Conservation (phyloP, 2,113 vertebrate species). For the Tragelaphus strepsiceros region DNA sequence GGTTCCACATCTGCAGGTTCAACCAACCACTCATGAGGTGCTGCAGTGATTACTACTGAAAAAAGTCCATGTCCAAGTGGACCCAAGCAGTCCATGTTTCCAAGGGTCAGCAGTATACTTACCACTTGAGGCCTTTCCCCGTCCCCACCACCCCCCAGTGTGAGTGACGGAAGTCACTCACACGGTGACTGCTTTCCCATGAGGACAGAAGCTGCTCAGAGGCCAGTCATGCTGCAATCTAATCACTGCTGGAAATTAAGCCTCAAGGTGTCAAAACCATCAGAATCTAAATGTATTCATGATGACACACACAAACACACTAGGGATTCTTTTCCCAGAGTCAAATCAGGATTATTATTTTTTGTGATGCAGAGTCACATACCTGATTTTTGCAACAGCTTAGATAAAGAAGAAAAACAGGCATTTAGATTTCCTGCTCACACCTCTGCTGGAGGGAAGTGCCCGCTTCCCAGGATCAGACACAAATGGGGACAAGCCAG, state of each 20-base stretch:
- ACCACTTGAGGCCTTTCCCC: background rate
- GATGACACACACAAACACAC: background rate
- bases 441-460: background rate
- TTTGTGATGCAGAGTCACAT: background rate
- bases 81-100: background rate
- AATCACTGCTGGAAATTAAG: background rate
- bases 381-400: background rate
- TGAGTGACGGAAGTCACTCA: background rate
- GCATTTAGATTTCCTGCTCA: background rate
- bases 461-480: background rate
- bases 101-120: background rate
- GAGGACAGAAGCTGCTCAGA: background rate
- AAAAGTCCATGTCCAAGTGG: background rate
- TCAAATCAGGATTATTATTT: background rate
- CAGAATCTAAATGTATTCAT: background rate
- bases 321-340: background rate
- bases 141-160: background rate
- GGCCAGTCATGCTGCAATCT: background rate
- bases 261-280: background rate
- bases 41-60: background rate
- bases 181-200: background rate
- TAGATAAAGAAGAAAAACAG: background rate
- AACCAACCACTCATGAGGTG: background rate
- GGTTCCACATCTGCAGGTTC: background rate
- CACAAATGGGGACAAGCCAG: background rate